These are phyloP conservation scores for Octomys mimax DNA, from an alignment of 2,797 vertebrate genomes.

Conservation along the genomic window DNA sequence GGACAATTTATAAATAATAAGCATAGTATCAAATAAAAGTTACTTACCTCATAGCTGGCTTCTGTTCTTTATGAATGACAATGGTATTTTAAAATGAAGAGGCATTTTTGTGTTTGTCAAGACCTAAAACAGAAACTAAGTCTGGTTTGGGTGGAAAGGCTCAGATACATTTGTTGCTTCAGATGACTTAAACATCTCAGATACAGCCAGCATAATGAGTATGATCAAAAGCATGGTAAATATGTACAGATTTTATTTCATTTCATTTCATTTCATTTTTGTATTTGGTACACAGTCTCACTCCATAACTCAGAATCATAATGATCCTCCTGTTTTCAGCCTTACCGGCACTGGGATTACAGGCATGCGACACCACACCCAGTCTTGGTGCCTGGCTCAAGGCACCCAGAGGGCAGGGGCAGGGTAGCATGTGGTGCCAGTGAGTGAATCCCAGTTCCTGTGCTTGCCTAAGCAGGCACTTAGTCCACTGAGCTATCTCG, in stretches of 20 bases:
- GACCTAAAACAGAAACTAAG: constrained; percentile 4
- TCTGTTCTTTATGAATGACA: neutral
- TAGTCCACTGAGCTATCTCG: too few species aligned
- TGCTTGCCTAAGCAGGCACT: too few species aligned
- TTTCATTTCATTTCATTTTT: too few species aligned
- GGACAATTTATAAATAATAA: neutral
- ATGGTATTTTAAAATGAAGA: neutral
- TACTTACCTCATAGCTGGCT: neutral
- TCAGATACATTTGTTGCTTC: neutral
- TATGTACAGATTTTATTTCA: neutral
- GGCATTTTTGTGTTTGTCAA: neutral
- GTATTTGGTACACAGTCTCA: too few species aligned
- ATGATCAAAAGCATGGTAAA: neutral
- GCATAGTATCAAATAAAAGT: neutral
- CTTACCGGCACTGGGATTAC: too few species aligned
- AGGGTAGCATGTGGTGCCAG: too few species aligned
- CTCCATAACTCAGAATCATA: too few species aligned
- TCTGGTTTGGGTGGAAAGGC: neutral
- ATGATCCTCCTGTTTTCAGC: too few species aligned
- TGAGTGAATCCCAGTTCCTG: too few species aligned
- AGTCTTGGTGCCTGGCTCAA: too few species aligned
- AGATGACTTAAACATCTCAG: neutral
- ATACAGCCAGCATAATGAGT: neutral
- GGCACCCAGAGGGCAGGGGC: too few species aligned
- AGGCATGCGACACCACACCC: too few species aligned